Conservation (phyloP, 2,797 vertebrate genomes). For the Diglossa cyanea region DNA sequence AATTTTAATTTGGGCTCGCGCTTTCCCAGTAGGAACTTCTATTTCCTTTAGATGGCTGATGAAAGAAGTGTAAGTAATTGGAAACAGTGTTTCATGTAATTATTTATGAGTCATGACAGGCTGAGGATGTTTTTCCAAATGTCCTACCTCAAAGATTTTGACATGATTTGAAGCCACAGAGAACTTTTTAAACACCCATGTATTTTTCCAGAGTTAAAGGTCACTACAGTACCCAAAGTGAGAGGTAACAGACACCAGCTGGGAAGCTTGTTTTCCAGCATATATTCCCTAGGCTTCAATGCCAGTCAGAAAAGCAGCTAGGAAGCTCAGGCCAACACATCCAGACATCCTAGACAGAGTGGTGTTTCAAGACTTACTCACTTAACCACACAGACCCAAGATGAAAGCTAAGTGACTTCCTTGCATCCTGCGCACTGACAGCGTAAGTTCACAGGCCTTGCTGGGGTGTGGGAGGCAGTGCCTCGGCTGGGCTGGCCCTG, state of each 20-base stretch:
- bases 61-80: background rate
- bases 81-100: background rate
- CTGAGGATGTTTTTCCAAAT: background rate
- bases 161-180: rapidly evolving
- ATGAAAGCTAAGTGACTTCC: background rate
- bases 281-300: background rate
- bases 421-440: background rate
- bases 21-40: background rate
- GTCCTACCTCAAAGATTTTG: background rate
- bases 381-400: background rate
- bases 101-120: background rate
- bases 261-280: background rate
- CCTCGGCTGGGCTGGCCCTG: background rate
- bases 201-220: background rate
- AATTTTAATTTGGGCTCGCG: background rate
- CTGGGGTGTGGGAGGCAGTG: background rate
- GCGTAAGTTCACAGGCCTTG: rapidly evolving
- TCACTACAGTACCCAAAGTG: background rate
- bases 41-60: background rate
- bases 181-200: background rate
- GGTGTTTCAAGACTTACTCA: background rate
- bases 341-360: rapidly evolving
- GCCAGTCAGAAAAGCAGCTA: background rate
- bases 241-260: background rate
- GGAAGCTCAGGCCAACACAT: background rate